A percentile compares a stretch with the other conserved stretches of the same genome.
phyloP scores from a whole-genome alignment of 1,140 invertebrate species.

The Riptortus pedestris region DNA sequence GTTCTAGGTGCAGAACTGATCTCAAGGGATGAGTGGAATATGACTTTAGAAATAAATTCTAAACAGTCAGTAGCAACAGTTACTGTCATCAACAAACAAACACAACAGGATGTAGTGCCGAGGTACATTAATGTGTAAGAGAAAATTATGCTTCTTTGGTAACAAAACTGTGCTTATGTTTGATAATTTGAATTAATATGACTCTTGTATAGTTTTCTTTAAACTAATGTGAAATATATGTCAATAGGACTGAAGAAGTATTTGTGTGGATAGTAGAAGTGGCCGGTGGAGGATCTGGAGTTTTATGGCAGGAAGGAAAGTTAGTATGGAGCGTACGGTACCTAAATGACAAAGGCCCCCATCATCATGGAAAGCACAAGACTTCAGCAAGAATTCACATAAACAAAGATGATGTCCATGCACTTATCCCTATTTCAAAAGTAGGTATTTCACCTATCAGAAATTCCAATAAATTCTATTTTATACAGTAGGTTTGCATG shows the following conservation, averaged over 20 bases:
- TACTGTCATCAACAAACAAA: conserved; percentile 63
- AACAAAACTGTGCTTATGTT: too few relatives aligned
- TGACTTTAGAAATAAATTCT: conserved; percentile 69
- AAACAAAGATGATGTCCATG: conserved; percentile 88
- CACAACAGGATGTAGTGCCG: conserved; percentile 31
- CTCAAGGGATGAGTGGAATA: conserved; percentile 62
- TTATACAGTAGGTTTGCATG: too few relatives aligned
- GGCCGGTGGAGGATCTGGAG: conserved; percentile 60
- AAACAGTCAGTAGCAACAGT: conserved; percentile 76
- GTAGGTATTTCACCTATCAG: too few relatives aligned
- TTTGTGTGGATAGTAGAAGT: conserved; percentile 85
- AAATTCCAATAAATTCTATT: too few relatives aligned
- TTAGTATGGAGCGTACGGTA: conserved; percentile 72
- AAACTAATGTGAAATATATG: background rate
- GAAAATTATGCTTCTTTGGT: too few relatives aligned
- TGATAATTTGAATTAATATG: background rate
- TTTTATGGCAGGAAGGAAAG: conserved; percentile 64
- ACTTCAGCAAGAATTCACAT: conserved; percentile 74
- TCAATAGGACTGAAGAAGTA: conserved; percentile 62
- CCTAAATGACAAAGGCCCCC: conserved; percentile 47
- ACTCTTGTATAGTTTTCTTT: background rate
- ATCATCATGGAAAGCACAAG: conserved; percentile 41
- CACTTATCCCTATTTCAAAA: conserved; percentile 88
- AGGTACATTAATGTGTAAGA: conserved; percentile 15
- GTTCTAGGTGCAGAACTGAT: conserved; percentile 69